These are phyloP conservation scores for Anthopleura sola DNA, from an alignment of 64 coral and sea anemone genomes.

Conservation along the genomic window DNA sequence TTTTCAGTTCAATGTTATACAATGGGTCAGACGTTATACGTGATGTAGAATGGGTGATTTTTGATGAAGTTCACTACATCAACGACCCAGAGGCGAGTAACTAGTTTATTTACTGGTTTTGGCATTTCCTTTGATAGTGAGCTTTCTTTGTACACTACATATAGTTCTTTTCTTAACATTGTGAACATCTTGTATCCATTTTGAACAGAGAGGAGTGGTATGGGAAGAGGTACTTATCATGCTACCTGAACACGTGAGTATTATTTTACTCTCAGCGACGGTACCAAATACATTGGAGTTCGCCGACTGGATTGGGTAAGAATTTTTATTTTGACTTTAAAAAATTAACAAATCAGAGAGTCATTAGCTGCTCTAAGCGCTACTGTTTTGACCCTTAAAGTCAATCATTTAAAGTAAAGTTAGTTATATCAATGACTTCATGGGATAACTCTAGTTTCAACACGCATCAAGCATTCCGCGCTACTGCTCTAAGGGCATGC, in stretches of 20 bases:
- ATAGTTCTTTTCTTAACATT: no score
- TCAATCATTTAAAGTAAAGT: no score
- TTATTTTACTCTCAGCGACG: slow-evolving; percentile 92
- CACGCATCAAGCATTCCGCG: no score
- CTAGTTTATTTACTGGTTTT: background rate
- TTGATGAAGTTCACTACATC: slow-evolving; percentile 98
- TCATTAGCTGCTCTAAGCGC: no score
- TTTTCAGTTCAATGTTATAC: slow-evolving; percentile 85
- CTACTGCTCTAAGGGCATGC: no score
- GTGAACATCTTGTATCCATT: background rate
- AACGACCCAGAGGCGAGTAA: slow-evolving; percentile 86
- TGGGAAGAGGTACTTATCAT: slow-evolving; percentile 99
- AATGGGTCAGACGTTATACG: slow-evolving; percentile 89
- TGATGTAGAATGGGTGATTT: slow-evolving; percentile 98
- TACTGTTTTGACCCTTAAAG: no score
- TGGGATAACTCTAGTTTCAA: no score
- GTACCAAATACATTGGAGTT: slow-evolving; percentile 96
- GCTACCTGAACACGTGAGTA: slow-evolving; percentile 91
- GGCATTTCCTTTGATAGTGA: no score
- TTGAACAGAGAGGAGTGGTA: slow-evolving; percentile 85
- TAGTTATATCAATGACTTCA: no score
- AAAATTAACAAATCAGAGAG: background rate
- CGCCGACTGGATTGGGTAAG: slow-evolving; percentile 99
- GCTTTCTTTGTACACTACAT: no score
- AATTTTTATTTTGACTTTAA: no score